Evolutionary conservation across 2,888 invertebrate genomes (phyloP).

Genomic region (Polymixis lichenea): DNA sequence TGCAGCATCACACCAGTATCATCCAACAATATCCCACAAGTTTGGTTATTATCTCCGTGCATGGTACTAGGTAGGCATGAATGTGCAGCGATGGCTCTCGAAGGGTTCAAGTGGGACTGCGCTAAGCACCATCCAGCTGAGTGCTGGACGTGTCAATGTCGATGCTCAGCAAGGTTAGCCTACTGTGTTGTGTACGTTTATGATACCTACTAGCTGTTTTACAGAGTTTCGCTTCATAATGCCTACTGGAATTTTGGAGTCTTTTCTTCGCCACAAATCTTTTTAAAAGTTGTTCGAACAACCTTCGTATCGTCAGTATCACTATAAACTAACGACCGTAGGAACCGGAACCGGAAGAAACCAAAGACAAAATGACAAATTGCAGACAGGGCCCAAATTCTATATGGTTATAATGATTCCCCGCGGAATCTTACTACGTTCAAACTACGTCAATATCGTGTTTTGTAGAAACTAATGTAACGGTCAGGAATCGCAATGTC

Average conservation of each 20-base stretch:
- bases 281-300: neutral
- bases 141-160: conserved; percentile 83
- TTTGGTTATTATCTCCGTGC: conserved; percentile 43
- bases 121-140: conserved; percentile 78
- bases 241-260: neutral
- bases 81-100: conserved; percentile 80
- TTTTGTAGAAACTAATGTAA: too few species aligned
- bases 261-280: neutral
- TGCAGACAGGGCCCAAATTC: too few species aligned
- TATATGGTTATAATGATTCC: too few species aligned
- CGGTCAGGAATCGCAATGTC: too few species aligned
- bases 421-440: too few species aligned
- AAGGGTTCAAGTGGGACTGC: conserved; percentile 77
- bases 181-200: conserved; percentile 9
- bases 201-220: neutral
- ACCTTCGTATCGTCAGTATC: too few species aligned
- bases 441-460: too few species aligned
- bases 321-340: too few species aligned
- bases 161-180: conserved; percentile 69
- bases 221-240: neutral
- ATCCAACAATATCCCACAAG: conserved; percentile 13
- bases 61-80: conserved; percentile 66
- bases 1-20: neutral
- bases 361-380: neutral
- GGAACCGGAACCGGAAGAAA: neutral